Evolutionary conservation across 2,113 vertebrate genomes (phyloP), one percentile per base, ranked within the genome.

Genomic region (Lycocorax pyrrhopterus): DNA sequence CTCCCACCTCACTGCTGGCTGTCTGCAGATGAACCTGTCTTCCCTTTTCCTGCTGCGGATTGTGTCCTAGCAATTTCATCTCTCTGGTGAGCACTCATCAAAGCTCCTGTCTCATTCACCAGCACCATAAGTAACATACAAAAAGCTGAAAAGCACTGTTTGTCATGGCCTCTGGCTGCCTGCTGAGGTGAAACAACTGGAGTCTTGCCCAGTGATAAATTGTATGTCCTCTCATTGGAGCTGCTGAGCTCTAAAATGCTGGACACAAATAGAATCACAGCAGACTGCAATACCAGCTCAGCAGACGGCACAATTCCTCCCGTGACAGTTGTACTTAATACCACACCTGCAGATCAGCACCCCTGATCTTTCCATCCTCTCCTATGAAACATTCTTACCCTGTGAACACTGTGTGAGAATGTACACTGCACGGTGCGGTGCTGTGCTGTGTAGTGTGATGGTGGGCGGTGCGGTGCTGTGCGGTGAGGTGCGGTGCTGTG

Each of bases 401-500:
- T 60, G 78, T 26, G 30, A 68, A 8, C n/a, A 6, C 60, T 3
- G 26, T 41, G 35, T 17, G 17, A 35, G 52, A 35, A 43, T 1
- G 35, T 25, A 15, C 46, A 6, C 16, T 41, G n/a, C 47, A 53
- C 1, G 1, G 7, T 12, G 49, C 20, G 1, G n/a, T 37, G 58
- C 29, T 6, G 47, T 51, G 46, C 44, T 9, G 20, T 16, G 46
- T 10, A 2, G 21, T 20, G 44, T 12, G 44, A 16, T 60, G 55
- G 13, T 35, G 55, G 6, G 32, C 14, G 46, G n/a, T 37, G 47
- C 16, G 1, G 63, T 22, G 43, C 41, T 0, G 21, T 20, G 59
- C 7, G 23, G 23, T 26, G 26, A 10, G 1, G 16, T n/a, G 52
- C 13, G 0, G 12, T 39, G 44, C 9, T 1, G 43, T 21, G 27